Base-by-base conservation (phyloP, 1,140 invertebrate genomes). In the Sitobion miscanthi region DNA sequence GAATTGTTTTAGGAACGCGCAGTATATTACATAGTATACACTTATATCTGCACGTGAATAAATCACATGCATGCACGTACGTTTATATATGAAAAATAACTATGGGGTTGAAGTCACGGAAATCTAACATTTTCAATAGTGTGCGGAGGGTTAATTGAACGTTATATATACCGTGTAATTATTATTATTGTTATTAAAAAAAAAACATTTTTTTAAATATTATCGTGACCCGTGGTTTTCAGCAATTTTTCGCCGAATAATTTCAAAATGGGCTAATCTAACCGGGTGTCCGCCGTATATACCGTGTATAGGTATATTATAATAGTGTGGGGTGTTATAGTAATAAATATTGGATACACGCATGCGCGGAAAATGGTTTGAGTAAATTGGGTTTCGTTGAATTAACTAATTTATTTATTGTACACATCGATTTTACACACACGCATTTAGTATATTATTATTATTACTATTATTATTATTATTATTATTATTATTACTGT, bases 61-160 rank as follows among this genome's bases (percentile, higher is more conserved):
- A 88, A 88, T 88, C 86, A 88, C 30, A 49, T 21, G 17, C 4
- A 86, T 14, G 45, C 8, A 49, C 20, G 86, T 21, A 52, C n/a
- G 49, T 52, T 49, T 35, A 35, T 47, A 35, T 47, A 49, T 47
- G 30, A 47, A 88, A 47, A 49, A 49, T 52, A 49, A 52, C 86
- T 88, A 21, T 88, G n/a, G 86, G 86, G 47, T 88, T 52, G 21
- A 77, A 77, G 47, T 88, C 86, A 88, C 86, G 86, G 47, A 88
- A 88, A 88, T 88, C 86, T 49, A 47, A 35, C 86, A 42, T 88
- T 88, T 88, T 21, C 86, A 52, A 9, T 45, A 77, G 35, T 85
- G 35, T 42, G 42, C 5, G 42, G 45, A 30, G 25, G 42, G 42
- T 86, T 88, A 49, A 88, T 87, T 47, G 45, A 35, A 30, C 86